Evolutionary conservation across 1,140 invertebrate species (phyloP), one percentile per base, ranked within the genome.

Genomic region (Calliphora vicina): DNA sequence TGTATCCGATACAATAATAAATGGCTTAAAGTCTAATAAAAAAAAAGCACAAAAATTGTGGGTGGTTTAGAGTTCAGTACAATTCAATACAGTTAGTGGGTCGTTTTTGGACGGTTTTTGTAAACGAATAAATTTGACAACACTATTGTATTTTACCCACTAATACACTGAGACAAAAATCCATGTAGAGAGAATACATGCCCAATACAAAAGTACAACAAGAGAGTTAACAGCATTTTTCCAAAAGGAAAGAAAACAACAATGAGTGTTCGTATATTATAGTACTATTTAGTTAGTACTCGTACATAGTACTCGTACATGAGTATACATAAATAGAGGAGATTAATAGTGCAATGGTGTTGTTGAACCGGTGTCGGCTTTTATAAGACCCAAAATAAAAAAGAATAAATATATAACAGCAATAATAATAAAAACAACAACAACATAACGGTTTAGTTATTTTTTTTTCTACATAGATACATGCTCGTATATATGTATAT

Each of bases 371-470:
- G 61, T 67, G 61, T 67, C 61, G 61, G 61, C 23, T 23, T 67
- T 67, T 67, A 67, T 67, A 67, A 67, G 61, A 67, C 61, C 61
- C 61, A 67, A 67, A 67, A 67, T 67, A 25, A 67, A 67, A 67
- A 25, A 20, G 25, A 25, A 67, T 57, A 57, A n/a, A 57, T n/a
- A n/a, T 5, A 57, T 57, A 57, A 57, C 15, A 57, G 6, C 8
- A 67, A 67, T 23, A 67, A 67, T 23, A 67, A 67, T 23, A 67
- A 20, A 1, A 23, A 25, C n/a, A 3, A 20, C 20, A 67, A 67
- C 61, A 67, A 23, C 23, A 67, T 23, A 67, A 67, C 61, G 23
- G 61, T 25, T 67, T 67, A 67, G n/a, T n/a, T n/a, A n/a, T n/a
- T n/a, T n/a, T 67, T 23, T 23, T 67, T n/a, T 20, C 61, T 67